These are phyloP conservation scores for Anguilla marmorata DNA, from an alignment of 2,797 vertebrate genomes.

Conservation along the genomic window DNA sequence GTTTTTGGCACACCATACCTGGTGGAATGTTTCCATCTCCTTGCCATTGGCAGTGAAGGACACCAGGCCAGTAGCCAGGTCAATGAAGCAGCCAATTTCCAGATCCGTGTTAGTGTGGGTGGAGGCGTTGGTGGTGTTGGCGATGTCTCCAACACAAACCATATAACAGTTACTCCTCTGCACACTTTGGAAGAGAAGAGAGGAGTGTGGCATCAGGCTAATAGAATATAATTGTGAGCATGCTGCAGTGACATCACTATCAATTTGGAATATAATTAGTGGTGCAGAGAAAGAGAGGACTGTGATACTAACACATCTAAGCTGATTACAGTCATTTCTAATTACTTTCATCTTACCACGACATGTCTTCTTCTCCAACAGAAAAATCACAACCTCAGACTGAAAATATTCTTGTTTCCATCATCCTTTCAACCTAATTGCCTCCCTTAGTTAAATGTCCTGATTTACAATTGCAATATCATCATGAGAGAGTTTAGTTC, in stretches of 20 bases:
- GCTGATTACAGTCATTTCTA: not conserved
- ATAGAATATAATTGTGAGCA: not conserved
- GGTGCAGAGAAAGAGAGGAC: not conserved
- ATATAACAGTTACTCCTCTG: constrained; percentile 80
- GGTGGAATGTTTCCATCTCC: constrained; percentile 87
- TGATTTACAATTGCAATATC: not conserved
- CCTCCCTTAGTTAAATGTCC: not conserved
- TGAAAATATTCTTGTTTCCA: not conserved
- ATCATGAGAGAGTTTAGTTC: not conserved
- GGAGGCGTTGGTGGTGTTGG: constrained; percentile 76
- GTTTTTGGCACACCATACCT: constrained; percentile 71
- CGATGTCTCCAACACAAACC: constrained; percentile 84
- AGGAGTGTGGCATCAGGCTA: not conserved
- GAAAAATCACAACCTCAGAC: not conserved
- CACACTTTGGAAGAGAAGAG: constrained; percentile 58
- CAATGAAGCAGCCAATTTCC: constrained; percentile 92
- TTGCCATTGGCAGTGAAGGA: constrained; percentile 93
- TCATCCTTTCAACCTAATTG: too few relatives aligned
- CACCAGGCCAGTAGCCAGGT: constrained; percentile 87
- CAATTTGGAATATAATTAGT: not conserved
- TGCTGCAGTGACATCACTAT: not conserved
- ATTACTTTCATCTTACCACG: not conserved
- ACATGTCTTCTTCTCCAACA: not conserved
- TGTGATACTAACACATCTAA: not conserved
- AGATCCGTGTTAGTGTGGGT: constrained; percentile 82